These are phyloP conservation scores for Cheilosia variabilis DNA, from an alignment of 2,888 invertebrate genomes.

Conservation along the genomic window DNA sequence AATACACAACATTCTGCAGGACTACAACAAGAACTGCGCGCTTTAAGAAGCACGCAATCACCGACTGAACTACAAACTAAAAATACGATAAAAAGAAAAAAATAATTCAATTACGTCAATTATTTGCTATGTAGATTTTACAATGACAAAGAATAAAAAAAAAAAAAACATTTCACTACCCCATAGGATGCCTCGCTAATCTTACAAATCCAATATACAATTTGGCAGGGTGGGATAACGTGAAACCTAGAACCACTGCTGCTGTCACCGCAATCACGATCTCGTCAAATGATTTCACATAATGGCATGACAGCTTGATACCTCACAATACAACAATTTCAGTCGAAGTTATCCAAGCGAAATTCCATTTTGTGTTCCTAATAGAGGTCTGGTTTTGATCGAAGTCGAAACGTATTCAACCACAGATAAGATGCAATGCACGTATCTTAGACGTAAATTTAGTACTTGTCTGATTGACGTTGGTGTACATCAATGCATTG, in stretches of 20 bases:
- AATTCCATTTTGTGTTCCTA: slow-evolving; percentile 20
- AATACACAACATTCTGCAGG: background rate
- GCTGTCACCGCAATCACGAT: slow-evolving; percentile 62
- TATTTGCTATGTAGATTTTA: slow-evolving; percentile 30
- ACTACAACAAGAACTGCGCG: background rate
- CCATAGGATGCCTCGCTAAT: slow-evolving; percentile 39
- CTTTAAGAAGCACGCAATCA: background rate
- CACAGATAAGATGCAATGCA: slow-evolving; percentile 19
- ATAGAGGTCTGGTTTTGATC: slow-evolving; percentile 31
- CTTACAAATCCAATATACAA: slow-evolving; percentile 38
- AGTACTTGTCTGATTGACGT: slow-evolving; percentile 30
- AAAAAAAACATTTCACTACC: slow-evolving; percentile 12
- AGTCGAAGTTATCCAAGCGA: slow-evolving; percentile 32
- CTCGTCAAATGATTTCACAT: slow-evolving; percentile 45
- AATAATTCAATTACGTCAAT: slow-evolving; percentile 44
- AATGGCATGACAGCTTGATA: slow-evolving; percentile 43
- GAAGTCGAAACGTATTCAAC: slow-evolving; percentile 7
- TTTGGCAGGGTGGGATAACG: slow-evolving; percentile 37
- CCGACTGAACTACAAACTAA: background rate
- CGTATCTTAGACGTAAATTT: slow-evolving; percentile 7
- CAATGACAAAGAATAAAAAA: background rate
- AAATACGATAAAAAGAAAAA: slow-evolving; percentile 18
- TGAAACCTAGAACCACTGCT: slow-evolving; percentile 38
- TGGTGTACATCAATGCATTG: background rate
- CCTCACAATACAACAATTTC: slow-evolving; percentile 6